Conservation (phyloP, 2,888 invertebrate genomes). For the Xylota sylvarum region DNA sequence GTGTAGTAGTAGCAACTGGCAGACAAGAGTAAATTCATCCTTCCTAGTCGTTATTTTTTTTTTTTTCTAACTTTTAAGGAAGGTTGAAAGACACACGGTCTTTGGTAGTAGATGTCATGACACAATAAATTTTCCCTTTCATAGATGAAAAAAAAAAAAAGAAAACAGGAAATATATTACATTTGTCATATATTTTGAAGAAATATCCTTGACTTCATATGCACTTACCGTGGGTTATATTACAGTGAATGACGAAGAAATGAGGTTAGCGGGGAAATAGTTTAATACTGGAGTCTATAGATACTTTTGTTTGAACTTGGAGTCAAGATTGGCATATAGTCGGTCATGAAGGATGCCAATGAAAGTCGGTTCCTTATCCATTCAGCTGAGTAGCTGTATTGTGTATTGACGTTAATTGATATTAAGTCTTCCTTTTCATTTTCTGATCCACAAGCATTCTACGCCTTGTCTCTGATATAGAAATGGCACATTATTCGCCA, state of each 20-base stretch:
- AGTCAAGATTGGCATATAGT: too few relatives aligned
- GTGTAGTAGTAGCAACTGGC: conserved; percentile 13
- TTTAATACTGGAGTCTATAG: too few relatives aligned
- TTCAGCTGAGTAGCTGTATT: too few relatives aligned
- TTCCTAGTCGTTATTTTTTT: background rate
- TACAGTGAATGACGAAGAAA: conserved; percentile 7
- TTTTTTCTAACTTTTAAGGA: background rate
- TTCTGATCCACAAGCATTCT: too few relatives aligned
- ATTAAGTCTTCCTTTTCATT: too few relatives aligned
- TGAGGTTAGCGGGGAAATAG: too few relatives aligned
- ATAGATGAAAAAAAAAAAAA: background rate
- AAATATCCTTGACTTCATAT: conserved; percentile 20
- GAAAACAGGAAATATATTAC: conserved; percentile 46
- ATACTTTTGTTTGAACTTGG: too few relatives aligned
- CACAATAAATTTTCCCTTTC: conserved; percentile 43
- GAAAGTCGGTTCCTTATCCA: too few relatives aligned
- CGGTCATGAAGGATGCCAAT: too few relatives aligned
- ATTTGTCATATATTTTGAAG: conserved; percentile 35
- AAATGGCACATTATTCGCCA: too few relatives aligned
- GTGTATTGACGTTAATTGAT: too few relatives aligned
- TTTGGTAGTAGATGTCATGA: conserved; percentile 18
- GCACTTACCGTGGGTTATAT: conserved; percentile 3
- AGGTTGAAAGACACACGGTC: conserved; percentile 2
- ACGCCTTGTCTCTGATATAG: too few relatives aligned
- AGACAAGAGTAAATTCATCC: conserved; percentile 23